phyloP scores from a whole-genome alignment of 2,113 vertebrate species.

The Coryphaenoides rupestris region DNA sequence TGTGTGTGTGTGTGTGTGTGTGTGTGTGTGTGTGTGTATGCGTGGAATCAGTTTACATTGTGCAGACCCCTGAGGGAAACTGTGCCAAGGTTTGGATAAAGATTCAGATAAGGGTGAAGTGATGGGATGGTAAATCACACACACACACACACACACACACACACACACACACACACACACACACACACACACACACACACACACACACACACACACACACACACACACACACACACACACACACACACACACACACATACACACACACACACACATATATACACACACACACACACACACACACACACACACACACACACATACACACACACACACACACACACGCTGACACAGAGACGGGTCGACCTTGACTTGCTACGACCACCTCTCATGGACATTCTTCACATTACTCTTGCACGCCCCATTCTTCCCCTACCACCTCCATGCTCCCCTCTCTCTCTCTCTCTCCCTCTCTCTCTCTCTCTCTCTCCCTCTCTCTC shows the following conservation, averaged over 20 bases:
- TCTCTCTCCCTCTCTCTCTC: no score
- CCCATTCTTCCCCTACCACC: conserved; percentile 25
- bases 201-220: conserved; percentile 4
- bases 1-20: conserved; percentile 30
- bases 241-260: no score
- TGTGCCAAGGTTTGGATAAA: conserved; percentile 60
- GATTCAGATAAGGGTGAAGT: conserved; percentile 62
- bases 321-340: not conserved
- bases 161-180: conserved; percentile 17
- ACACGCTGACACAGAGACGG: not conserved
- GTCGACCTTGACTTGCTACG: conserved; percentile 61
- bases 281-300: no score
- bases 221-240: conserved; percentile 3
- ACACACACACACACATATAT: no score
- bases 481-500: no score
- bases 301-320: no score
- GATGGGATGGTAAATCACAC: conserved; percentile 60
- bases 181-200: conserved; percentile 5
- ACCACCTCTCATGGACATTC: conserved; percentile 54
- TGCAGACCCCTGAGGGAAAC: conserved; percentile 51
- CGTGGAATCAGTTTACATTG: conserved; percentile 45
- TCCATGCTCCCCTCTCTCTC: not conserved
- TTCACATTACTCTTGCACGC: conserved; percentile 44
- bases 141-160: conserved; percentile 1
- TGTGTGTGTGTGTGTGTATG: conserved; percentile 16